phyloP scores from a whole-genome alignment of 1,140 invertebrate species.

The Lamellibrachia luymesi region DNA sequence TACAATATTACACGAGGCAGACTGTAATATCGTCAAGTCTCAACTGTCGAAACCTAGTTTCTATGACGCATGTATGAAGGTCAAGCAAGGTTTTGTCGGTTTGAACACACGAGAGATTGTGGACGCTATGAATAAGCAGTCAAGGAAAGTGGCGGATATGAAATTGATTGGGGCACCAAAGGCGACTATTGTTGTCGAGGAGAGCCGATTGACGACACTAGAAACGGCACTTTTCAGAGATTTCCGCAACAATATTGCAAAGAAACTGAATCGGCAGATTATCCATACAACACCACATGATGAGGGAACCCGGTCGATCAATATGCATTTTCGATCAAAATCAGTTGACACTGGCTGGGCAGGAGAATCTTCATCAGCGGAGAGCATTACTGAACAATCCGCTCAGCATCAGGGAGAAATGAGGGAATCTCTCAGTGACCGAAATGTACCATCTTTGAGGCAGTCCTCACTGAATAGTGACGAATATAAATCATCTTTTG shows the following conservation, averaged over 20 bases:
- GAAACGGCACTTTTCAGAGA: constrained; percentile 86
- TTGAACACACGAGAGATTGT: constrained; percentile 80
- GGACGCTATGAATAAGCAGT: constrained; percentile 91
- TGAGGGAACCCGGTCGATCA: constrained; percentile 76
- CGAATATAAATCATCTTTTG: background rate
- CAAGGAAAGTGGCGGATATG: constrained; percentile 90
- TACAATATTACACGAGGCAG: background rate
- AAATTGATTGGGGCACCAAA: constrained; percentile 83
- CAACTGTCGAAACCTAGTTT: background rate
- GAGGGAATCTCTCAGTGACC: too few relatives aligned
- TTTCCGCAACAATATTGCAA: constrained; percentile 79
- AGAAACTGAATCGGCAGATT: constrained; percentile 81
- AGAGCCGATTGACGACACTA: constrained; percentile 83
- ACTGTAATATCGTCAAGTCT: background rate
- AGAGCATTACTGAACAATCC: background rate
- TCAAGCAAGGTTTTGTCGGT: constrained; percentile 67
- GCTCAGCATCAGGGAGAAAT: background rate
- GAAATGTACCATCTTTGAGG: background rate
- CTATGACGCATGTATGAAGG: constrained; percentile 63
- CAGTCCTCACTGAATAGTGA: background rate
- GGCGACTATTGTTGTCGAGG: constrained; percentile 85
- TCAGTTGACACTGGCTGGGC: background rate
- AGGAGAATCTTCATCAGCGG: background rate
- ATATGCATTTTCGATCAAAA: constrained; percentile 23
- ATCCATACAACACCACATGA: constrained; percentile 76